Evolutionary conservation across 1,140 invertebrate species (phyloP).

Genomic region (Fragariocoptes setiger): DNA sequence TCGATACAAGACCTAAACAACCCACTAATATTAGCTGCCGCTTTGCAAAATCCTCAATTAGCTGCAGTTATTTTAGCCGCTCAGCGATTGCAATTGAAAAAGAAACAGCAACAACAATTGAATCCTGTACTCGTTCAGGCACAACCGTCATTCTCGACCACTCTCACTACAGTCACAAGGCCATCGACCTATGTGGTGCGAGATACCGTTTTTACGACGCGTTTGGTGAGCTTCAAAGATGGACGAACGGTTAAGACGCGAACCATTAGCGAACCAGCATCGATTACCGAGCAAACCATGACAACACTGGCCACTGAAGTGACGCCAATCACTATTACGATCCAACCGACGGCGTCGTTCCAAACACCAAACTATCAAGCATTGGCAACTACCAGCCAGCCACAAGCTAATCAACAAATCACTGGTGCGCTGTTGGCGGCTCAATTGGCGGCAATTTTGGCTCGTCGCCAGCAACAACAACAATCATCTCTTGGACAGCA

Average conservation of each 20-base stretch:
- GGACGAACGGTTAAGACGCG: conserved; percentile 13
- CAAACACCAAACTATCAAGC: conserved; percentile 2
- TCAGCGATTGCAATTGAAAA: conserved; percentile 10
- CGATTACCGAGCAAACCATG: conserved; percentile 10
- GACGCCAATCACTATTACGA: conserved; percentile 10
- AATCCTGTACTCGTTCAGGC: background rate
- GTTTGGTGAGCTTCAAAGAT: conserved; percentile 15
- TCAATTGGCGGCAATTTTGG: background rate
- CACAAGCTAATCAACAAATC: conserved; percentile 3
- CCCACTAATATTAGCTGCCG: conserved; percentile 11
- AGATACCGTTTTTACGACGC: conserved; percentile 14
- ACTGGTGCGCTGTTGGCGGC: background rate
- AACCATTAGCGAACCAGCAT: conserved; percentile 12
- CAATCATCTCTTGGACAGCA: background rate
- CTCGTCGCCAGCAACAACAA: background rate
- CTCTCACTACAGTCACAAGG: conserved; percentile 12
- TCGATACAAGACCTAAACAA: conserved; percentile 10
- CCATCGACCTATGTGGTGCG: conserved; percentile 12
- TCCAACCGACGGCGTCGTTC: conserved; percentile 8
- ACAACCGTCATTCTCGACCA: conserved; percentile 1
- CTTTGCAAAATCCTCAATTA: conserved; percentile 13
- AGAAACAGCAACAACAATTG: conserved; percentile 8
- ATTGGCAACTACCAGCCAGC: conserved; percentile 1
- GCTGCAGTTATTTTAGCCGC: conserved; percentile 12
- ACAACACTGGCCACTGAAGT: conserved; percentile 13